Evolutionary conservation across 2,113 vertebrate genomes (phyloP).

Genomic region (Myrmecobius fasciatus): DNA sequence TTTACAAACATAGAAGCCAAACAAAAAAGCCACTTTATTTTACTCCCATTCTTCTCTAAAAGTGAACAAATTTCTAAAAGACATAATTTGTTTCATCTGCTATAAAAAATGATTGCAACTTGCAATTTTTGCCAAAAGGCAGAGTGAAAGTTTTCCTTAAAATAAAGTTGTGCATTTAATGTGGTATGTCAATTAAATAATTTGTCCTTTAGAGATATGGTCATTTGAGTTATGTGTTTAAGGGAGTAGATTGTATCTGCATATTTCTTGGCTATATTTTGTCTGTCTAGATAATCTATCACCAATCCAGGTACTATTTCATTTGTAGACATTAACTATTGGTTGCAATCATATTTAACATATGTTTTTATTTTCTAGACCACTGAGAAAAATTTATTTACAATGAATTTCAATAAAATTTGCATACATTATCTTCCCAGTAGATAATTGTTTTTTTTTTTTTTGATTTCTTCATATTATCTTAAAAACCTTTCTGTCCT

Average conservation of each 20-base stretch:
- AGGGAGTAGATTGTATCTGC: background rate
- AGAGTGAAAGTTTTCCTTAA: background rate
- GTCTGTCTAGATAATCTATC: background rate
- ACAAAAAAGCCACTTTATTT: background rate
- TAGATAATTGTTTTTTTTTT: conserved; percentile 67
- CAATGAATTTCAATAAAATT: conserved; percentile 86
- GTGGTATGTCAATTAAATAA: background rate
- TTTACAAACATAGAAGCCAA: background rate
- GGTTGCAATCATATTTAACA: background rate
- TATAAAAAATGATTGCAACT: background rate
- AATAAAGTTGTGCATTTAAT: background rate
- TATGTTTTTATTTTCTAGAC: conserved; percentile 78
- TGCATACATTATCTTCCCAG: conserved; percentile 85
- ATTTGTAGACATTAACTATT: background rate
- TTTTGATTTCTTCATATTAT: conserved; percentile 43
- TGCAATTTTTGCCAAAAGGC: background rate
- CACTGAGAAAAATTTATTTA: conserved; percentile 83
- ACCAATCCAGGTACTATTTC: background rate
- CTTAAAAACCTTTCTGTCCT: conserved; percentile 81
- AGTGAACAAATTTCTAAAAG: background rate
- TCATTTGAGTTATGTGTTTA: background rate
- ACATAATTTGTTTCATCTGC: background rate
- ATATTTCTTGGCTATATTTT: background rate
- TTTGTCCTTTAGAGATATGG: background rate
- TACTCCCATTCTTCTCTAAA: background rate